A percentile compares a stretch with the other conserved stretches of the same genome.
These are phyloP conservation scores for Sorex fumeus DNA, from an alignment of 2,113 vertebrate species.

Conservation along the genomic window DNA sequence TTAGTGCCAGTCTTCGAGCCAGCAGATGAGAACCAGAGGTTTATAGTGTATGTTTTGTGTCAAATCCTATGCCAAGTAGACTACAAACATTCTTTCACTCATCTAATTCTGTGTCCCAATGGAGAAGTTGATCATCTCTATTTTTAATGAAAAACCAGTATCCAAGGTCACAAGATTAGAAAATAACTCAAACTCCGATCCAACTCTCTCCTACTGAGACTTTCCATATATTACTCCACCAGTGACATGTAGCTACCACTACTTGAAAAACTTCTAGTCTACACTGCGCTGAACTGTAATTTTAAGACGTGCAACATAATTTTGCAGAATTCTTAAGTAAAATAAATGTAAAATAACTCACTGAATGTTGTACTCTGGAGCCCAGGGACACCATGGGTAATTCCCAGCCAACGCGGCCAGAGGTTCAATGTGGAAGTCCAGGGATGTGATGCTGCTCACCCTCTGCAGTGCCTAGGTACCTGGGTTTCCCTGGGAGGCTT, in stretches of 20 bases:
- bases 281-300: background rate
- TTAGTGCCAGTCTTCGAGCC: no score
- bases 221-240: background rate
- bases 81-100: background rate
- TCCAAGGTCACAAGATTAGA: background rate
- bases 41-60: background rate
- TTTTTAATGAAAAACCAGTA: background rate
- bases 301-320: background rate
- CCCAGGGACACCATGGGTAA: no score
- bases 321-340: background rate
- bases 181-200: background rate
- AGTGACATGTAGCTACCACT: background rate
- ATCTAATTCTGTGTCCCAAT: background rate
- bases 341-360: slow-evolving; percentile 27
- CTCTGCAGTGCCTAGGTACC: no score
- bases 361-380: no score
- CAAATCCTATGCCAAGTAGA: background rate
- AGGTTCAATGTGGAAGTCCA: no score
- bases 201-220: background rate
- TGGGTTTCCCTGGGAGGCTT: no score
- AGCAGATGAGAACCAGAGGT: no score
- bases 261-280: background rate
- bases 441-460: no score
- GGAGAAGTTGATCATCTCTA: background rate
- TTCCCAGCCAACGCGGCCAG: no score